Conservation (phyloP, 2,113 vertebrate species). For the Cyrtonyx montezumae region DNA sequence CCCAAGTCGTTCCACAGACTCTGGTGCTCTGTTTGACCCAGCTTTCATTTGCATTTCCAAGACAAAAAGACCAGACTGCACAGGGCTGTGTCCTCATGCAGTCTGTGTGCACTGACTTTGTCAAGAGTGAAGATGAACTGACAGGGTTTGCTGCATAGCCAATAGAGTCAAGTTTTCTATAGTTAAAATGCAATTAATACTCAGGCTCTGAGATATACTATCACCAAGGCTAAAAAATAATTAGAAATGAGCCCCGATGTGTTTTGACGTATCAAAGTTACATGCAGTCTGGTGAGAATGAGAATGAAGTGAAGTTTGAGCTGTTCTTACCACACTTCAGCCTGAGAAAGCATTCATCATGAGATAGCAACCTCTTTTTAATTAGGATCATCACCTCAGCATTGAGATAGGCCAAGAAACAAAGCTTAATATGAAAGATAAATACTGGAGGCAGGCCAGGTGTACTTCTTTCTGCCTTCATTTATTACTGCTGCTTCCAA, state of each 20-base stretch:
- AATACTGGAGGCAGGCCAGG: neutral
- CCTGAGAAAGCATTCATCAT: neutral
- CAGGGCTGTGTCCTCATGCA: neutral
- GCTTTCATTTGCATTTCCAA: neutral
- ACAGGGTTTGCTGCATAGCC: neutral
- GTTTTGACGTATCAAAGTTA: neutral
- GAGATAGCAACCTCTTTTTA: neutral
- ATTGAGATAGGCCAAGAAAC: neutral
- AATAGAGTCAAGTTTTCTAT: neutral
- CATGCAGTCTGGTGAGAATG: neutral
- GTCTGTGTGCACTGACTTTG: neutral
- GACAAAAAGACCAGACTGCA: neutral
- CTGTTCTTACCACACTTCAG: neutral
- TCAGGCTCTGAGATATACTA: neutral
- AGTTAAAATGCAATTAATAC: neutral
- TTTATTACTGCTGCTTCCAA: neutral
- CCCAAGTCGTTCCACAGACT: neutral
- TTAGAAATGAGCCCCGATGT: neutral
- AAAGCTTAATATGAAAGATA: neutral
- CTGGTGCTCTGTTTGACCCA: neutral
- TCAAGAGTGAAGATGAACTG: neutral
- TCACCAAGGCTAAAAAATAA: neutral
- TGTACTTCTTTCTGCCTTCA: neutral
- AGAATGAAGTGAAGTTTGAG: neutral
- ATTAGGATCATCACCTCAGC: neutral